Evolutionary conservation across 2,113 vertebrate species (phyloP).

Genomic region (Prolemur simus): DNA sequence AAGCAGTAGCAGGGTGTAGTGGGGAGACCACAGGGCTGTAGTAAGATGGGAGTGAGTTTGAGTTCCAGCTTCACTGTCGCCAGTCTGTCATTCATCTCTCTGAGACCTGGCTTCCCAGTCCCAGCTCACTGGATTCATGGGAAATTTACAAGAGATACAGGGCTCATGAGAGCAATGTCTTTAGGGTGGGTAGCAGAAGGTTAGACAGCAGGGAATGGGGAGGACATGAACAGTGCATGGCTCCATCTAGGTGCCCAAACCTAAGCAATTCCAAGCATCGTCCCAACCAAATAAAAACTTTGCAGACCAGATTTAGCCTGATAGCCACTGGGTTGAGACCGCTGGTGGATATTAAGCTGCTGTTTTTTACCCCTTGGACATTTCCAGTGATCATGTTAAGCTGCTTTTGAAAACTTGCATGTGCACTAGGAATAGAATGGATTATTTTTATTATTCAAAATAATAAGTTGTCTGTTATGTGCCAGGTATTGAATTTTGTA

Average conservation of each 20-base stretch:
- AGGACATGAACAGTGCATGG: neutral
- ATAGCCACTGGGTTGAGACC: neutral
- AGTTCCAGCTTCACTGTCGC: neutral
- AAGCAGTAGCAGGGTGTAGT: neutral
- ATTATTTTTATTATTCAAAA: constrained; percentile 16
- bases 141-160: neutral
- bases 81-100: neutral
- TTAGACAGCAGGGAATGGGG: neutral
- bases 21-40: neutral
- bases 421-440: neutral
- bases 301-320: neutral
- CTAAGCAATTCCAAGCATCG: neutral
- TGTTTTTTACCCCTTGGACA: no score
- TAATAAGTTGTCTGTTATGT: neutral
- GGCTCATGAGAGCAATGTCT: neutral
- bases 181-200: neutral
- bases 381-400: neutral
- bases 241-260: neutral
- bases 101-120: neutral
- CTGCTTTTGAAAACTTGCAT: neutral
- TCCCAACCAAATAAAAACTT: neutral
- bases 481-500: neutral
- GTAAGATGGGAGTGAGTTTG: neutral
- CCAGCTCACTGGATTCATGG: neutral
- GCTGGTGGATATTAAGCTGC: neutral